phyloP scores from a whole-genome alignment of 2,888 invertebrate genomes.

The Drosophila pseudotalamancana region DNA sequence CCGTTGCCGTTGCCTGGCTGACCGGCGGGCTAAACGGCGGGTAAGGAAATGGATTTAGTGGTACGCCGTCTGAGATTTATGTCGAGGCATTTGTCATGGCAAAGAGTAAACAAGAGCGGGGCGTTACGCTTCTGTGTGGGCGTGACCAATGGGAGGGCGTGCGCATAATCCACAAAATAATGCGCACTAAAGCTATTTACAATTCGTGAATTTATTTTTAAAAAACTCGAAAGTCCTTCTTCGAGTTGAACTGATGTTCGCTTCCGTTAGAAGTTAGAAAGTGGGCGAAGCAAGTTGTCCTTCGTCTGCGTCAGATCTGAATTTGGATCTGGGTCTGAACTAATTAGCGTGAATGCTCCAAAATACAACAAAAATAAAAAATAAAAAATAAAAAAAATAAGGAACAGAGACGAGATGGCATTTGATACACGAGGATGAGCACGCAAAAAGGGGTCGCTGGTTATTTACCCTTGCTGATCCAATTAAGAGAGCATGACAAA shows the following conservation, averaged over 20 bases:
- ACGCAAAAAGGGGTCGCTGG: slow-evolving; percentile 29
- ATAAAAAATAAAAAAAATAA: background rate
- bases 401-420: slow-evolving; percentile 20
- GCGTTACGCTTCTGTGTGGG: slow-evolving; percentile 43
- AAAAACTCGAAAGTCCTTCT: too few relatives aligned
- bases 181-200: slow-evolving; percentile 75
- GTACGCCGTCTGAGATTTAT: slow-evolving; percentile 71
- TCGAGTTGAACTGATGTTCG: background rate
- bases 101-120: slow-evolving; percentile 70
- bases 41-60: slow-evolving; percentile 12
- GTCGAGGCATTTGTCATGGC: slow-evolving; percentile 76
- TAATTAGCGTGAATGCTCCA: slow-evolving; percentile 72
- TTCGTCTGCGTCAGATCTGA: slow-evolving; percentile 42
- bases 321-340: slow-evolving; percentile 64
- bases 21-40: slow-evolving; percentile 18
- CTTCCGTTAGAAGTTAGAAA: too few relatives aligned
- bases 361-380: slow-evolving; percentile 10
- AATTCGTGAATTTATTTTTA: slow-evolving; percentile 71
- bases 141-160: slow-evolving; percentile 51
- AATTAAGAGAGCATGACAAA: slow-evolving; percentile 38
- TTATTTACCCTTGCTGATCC: slow-evolving; percentile 50
- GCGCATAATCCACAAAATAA: slow-evolving; percentile 75
- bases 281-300: slow-evolving; percentile 8
- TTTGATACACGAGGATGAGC: slow-evolving; percentile 37
- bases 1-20: slow-evolving; percentile 23